Conservation (phyloP, 2,888 invertebrate species). For the Drosophila peninsularis region DNA sequence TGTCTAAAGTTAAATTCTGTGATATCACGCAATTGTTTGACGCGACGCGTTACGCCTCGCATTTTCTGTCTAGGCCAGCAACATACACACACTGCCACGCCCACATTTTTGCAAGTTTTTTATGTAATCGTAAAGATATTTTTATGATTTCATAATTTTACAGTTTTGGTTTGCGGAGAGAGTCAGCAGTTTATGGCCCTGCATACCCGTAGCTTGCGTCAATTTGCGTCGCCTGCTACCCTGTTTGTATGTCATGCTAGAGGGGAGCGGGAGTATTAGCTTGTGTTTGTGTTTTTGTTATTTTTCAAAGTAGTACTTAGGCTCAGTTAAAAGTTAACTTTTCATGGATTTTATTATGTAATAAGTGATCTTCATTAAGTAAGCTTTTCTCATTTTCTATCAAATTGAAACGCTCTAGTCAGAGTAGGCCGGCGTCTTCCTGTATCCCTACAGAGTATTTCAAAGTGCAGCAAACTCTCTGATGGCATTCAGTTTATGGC, state of each 20-base stretch:
- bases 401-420: background rate
- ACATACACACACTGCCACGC: no score
- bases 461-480: background rate
- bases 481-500: background rate
- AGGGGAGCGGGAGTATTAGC: background rate
- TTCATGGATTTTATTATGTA: no score
- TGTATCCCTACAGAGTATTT: constrained; percentile 7
- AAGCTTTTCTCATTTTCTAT: background rate
- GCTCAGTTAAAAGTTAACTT: background rate
- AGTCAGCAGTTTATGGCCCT: constrained; percentile 61
- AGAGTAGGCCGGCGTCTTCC: background rate
- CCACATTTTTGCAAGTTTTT: constrained; percentile 65
- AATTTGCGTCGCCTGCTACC: constrained; percentile 44
- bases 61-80: constrained; percentile 30
- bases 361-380: background rate
- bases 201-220: constrained; percentile 37
- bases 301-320: background rate
- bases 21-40: constrained; percentile 72
- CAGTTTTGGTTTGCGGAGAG: constrained; percentile 59
- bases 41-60: constrained; percentile 8
- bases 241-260: background rate
- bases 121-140: constrained; percentile 80
- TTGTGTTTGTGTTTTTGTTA: background rate
- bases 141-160: constrained; percentile 82
- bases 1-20: constrained; percentile 75